phyloP scores from a whole-genome alignment of 2,113 vertebrate species.

The Xiphophorus couchianus region DNA sequence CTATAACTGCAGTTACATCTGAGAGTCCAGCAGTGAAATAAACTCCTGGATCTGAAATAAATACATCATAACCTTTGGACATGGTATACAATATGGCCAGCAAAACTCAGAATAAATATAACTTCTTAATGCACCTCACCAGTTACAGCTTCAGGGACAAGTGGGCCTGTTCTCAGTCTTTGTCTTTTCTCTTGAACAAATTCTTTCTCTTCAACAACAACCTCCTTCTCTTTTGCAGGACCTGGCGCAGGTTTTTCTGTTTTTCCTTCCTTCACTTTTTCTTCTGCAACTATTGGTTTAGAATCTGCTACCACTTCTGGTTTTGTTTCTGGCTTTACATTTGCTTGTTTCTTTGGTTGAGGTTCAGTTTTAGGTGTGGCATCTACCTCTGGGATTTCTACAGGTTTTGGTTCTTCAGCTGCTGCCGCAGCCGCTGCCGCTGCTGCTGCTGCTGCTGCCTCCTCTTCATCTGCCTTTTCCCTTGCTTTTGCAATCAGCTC shows the following conservation, averaged over 20 bases:
- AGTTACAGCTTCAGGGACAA: constrained; percentile 69
- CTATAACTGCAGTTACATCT: constrained; percentile 76
- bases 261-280: background rate
- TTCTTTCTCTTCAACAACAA: constrained; percentile 37
- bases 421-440: background rate
- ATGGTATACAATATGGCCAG: background rate
- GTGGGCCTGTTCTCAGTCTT: constrained; percentile 64
- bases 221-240: background rate
- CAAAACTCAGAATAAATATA: background rate
- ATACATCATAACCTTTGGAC: background rate
- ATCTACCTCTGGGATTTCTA: background rate
- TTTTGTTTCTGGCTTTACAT: background rate
- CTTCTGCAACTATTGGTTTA: background rate
- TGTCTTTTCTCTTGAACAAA: constrained; percentile 55
- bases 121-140: constrained; percentile 51
- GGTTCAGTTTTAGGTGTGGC: constrained; percentile 1
- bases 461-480: constrained; percentile 39
- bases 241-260: background rate
- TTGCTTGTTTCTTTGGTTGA: background rate
- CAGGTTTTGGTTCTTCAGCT: background rate
- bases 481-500: constrained; percentile 59
- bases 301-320: background rate
- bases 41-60: constrained; percentile 73
- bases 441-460: no score
- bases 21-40: constrained; percentile 81